phyloP scores from a whole-genome alignment of 2,888 invertebrate species.

The Diarsia mendica region DNA sequence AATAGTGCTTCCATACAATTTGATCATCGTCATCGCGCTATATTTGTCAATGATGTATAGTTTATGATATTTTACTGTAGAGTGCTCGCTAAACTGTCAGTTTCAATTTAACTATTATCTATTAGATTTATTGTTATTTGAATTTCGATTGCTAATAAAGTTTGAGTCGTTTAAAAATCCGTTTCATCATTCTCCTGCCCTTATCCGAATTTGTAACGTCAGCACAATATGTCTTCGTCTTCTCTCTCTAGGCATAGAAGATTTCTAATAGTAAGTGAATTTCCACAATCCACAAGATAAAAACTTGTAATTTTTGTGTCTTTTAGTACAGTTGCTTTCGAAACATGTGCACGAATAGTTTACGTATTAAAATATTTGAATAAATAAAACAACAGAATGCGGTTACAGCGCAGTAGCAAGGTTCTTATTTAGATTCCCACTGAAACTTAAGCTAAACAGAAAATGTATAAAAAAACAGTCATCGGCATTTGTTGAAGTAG shows the following conservation, averaged over 20 bases:
- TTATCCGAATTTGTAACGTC: neutral
- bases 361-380: neutral
- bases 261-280: neutral
- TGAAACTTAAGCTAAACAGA: neutral
- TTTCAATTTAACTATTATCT: constrained; percentile 9
- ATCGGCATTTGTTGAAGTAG: neutral
- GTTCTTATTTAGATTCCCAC: neutral
- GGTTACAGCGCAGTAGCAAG: neutral
- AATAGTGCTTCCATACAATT: constrained; percentile 62
- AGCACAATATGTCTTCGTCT: neutral
- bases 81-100: constrained; percentile 46
- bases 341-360: neutral
- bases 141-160: neutral
- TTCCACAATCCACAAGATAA: neutral
- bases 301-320: neutral
- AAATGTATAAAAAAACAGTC: neutral
- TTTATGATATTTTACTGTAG: constrained; percentile 71
- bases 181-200: neutral
- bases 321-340: neutral
- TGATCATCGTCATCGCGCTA: constrained; percentile 63
- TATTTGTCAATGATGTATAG: constrained; percentile 73
- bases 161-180: neutral
- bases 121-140: constrained; percentile 13
- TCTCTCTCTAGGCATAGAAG: neutral
- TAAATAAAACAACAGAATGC: neutral